Evolutionary conservation across 2,113 vertebrate species (phyloP), one percentile per base, ranked within the genome.

Genomic region (Paradoxurus hermaphroditus): DNA sequence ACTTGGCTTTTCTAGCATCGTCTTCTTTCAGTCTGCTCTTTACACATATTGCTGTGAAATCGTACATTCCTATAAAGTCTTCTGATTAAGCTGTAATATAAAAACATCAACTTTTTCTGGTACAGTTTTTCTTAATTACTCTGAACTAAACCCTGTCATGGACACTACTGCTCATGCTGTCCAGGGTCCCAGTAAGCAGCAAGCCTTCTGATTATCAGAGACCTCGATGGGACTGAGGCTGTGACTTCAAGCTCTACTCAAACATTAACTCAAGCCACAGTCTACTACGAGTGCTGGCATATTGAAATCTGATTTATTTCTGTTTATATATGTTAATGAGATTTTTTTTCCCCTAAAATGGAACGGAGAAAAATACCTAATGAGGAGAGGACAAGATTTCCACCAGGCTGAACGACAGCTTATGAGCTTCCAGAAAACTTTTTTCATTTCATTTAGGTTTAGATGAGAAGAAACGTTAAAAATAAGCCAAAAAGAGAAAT

Each of bases 201-300:
- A 79, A 77, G 96, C 93, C 95, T 97, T 98, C 59, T 34, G 1
- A 97, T 56, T 88, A 95, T 90, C 96, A 96, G 89, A 92, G 95
- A 96, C 86, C 94, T 98, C 79, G 19, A 68, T 78, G 86, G 91
- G 97, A 97, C 92, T 81, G 5, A 72, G 97, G 96, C 97, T 98
- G 97, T 98, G 97, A 98, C 98, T 98, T 97, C 62, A 94, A 98
- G 97, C 96, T 97, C 63, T 97, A 98, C 81, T 93, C 97, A 97
- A 97, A 98, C 95, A 98, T 98, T 98, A 98, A 98, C 96, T 97
- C 86, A 73, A 97, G 97, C 91, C 98, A 97, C 63, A 29, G 0
- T 96, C 98, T 98, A 97, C 97, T 98, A 98, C 96, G 87, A 97
- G 97, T 96, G 14, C 77, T 96, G 96, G 96, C 93, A 97, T 97